Conservation (phyloP, 2,113 vertebrate species). For the Rhabdornis inornatus region DNA sequence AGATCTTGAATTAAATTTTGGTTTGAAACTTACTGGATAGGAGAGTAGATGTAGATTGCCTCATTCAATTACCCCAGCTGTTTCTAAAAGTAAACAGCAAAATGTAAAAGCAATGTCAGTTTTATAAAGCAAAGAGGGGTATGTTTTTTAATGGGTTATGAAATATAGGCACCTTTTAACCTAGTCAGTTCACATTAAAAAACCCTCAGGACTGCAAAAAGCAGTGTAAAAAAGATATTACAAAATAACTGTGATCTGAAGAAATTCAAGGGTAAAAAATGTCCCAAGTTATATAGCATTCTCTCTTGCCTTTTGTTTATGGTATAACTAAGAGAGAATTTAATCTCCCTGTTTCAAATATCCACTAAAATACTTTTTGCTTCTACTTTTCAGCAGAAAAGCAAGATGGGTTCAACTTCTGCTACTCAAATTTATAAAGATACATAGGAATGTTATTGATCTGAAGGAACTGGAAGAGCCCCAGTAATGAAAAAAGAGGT, state of each 20-base stretch:
- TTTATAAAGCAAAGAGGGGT: neutral
- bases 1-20: neutral
- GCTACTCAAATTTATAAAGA: constrained; percentile 51
- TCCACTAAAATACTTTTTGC: constrained; percentile 10
- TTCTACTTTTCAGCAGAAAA: constrained; percentile 52
- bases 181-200: neutral
- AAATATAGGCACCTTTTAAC: neutral
- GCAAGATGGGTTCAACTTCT: constrained; percentile 15
- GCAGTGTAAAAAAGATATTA: neutral
- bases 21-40: neutral
- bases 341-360: constrained; percentile 38
- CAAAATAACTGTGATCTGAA: neutral
- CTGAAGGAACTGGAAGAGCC: neutral
- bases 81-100: neutral
- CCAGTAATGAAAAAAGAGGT: constrained; percentile 23
- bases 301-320: neutral
- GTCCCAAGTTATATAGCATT: neutral
- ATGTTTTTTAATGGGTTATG: neutral
- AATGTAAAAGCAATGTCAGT: neutral
- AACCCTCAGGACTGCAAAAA: neutral
- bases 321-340: neutral
- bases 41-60: neutral
- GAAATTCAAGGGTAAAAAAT: neutral
- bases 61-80: neutral
- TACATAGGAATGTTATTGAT: constrained; percentile 10